Evolutionary conservation across 2,797 vertebrate genomes (phyloP), one percentile per base, ranked within the genome.

Genomic region (Simalia tracyae): DNA sequence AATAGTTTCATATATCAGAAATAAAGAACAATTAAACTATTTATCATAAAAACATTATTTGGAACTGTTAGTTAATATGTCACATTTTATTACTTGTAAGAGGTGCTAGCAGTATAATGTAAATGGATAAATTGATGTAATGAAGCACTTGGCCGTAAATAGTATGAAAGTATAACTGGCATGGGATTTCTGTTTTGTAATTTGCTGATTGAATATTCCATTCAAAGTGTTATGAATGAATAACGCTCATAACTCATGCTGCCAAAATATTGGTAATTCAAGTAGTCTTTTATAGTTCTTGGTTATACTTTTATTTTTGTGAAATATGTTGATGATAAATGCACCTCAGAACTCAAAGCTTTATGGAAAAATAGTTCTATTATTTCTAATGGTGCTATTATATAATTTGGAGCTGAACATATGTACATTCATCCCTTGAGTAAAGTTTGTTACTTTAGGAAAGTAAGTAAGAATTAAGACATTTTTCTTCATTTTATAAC

Each of bases 341-440:
- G 28, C n/a, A 50, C 57, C 17, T 85, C 24, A n/a, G 76, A 85
- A 5, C 1, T 76, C 50, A 60, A 12, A 60, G 19, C 36, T 68
- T 46, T 26, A 81, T 89, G 50, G 54, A 89, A 89, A 86, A 26
- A 9, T 56, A 54, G 14, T 3, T 90, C 28, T 46, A 28, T 76
- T 92, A 92, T 89, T 88, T 90, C 24, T 54, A 86, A 89, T 86
- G 14, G 84, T 61, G 19, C 8, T 76, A 76, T 59, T 86, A 28
- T 57, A 57, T 68, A 85, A 66, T 89, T 42, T 46, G 9, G n/a
- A 81, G n/a, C 28, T 54, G 56, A 61, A 86, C 14, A 22, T 61
- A 61, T 86, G 84, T 72, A 89, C 86, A 17, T 61, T n/a, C 8
- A 68, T 86, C 63, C 28, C 17, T n/a, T 72, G 36, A 61, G 19